phyloP scores from a whole-genome alignment of 2,113 vertebrate species.

The Anoura caudifer region DNA sequence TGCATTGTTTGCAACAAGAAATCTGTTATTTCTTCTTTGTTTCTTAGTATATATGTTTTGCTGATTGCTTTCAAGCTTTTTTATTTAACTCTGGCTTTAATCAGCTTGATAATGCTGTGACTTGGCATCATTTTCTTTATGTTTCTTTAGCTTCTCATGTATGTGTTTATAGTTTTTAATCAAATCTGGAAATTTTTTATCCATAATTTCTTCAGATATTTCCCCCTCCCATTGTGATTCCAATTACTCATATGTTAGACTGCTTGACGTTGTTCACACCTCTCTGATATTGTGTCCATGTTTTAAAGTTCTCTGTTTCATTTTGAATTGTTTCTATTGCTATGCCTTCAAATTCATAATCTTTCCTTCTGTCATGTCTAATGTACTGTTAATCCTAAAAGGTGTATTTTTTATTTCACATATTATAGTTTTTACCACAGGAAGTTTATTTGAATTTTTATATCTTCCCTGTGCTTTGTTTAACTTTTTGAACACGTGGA shows the following conservation, averaged over 20 bases:
- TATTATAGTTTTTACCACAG: background rate
- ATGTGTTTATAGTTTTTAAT: background rate
- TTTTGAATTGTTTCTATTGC: background rate
- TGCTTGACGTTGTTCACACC: background rate
- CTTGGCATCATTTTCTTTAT: background rate
- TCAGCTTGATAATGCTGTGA: background rate
- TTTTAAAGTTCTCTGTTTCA: background rate
- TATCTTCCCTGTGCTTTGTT: slow-evolving; percentile 51
- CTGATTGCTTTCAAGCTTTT: background rate
- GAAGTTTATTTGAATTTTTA: slow-evolving; percentile 31
- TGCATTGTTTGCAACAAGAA: background rate
- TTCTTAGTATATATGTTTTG: background rate
- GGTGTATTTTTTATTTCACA: background rate
- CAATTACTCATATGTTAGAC: background rate
- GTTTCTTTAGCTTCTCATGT: background rate
- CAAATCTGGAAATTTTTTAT: slow-evolving; percentile 2
- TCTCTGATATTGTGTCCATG: background rate
- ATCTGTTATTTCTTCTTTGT: background rate
- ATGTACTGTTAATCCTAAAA: slow-evolving; percentile 4
- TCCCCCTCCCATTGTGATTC: background rate
- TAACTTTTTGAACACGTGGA: slow-evolving; percentile 67
- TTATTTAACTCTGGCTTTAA: background rate
- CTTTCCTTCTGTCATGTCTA: slow-evolving; percentile 52
- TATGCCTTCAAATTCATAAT: slow-evolving; percentile 53
- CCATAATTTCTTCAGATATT: background rate